Conservation (phyloP, 1,140 invertebrate genomes). For the Dendrolimus punctatus region DNA sequence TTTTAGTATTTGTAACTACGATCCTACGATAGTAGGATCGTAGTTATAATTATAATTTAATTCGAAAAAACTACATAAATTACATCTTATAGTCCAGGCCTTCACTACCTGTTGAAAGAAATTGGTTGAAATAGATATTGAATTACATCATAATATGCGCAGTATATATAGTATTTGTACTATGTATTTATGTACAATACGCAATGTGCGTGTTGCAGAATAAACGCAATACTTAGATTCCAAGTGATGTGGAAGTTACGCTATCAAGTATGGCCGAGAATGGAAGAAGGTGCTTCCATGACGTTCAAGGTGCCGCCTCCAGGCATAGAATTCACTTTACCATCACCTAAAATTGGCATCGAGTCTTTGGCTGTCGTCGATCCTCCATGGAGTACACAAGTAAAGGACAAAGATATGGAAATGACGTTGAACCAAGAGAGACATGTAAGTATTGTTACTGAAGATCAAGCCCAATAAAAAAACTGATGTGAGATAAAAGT, state of each 20-base stretch:
- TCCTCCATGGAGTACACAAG: constrained; percentile 98
- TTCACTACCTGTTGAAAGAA: too few relatives aligned
- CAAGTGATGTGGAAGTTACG: constrained; percentile 96
- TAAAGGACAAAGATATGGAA: constrained; percentile 98
- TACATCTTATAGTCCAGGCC: too few relatives aligned
- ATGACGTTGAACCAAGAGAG: constrained; percentile 98
- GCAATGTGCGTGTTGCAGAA: constrained; percentile 29
- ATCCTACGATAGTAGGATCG: too few relatives aligned
- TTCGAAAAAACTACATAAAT: too few relatives aligned
- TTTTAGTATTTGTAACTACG: too few relatives aligned
- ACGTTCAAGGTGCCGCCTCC: constrained; percentile 98
- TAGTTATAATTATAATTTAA: too few relatives aligned
- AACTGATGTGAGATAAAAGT: too few relatives aligned
- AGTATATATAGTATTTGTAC: not conserved
- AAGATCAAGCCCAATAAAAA: too few relatives aligned
- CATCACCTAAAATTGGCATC: constrained; percentile 98
- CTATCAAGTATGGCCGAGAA: constrained; percentile 98
- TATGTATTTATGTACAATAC: constrained; percentile 3
- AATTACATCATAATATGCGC: not conserved
- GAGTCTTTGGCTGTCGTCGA: constrained; percentile 96
- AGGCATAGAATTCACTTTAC: constrained; percentile 98
- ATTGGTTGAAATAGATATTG: too few relatives aligned
- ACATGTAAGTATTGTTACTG: constrained; percentile 79
- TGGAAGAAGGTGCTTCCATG: constrained; percentile 97
- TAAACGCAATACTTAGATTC: constrained; percentile 79